Evolutionary conservation across 2,888 invertebrate genomes (phyloP).

Genomic region (Drosophila pseudotalamancana): DNA sequence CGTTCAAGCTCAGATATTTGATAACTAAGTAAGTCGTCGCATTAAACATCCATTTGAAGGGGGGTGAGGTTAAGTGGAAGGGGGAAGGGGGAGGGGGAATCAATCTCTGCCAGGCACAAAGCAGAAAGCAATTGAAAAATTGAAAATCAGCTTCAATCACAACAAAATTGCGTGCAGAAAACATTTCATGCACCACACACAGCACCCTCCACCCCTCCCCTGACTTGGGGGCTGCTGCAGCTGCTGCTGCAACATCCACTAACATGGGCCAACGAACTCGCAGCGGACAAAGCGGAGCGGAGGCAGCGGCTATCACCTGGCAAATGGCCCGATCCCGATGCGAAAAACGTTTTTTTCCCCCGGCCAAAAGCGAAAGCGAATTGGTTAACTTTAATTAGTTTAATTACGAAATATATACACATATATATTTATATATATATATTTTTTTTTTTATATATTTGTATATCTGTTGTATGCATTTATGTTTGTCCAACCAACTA

Average conservation of each 20-base stretch:
- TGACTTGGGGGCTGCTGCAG: no score
- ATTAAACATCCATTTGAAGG: constrained; percentile 5
- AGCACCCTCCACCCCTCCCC: no score
- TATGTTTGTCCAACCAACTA: not conserved
- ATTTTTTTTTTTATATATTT: no score
- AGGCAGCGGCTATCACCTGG: not conserved
- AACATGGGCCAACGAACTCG: constrained; percentile 50
- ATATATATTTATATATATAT: not conserved
- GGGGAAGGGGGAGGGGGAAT: constrained; percentile 1
- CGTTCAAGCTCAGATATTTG: not conserved
- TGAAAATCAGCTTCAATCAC: constrained; percentile 28
- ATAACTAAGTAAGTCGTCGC: not conserved
- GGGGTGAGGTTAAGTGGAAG: no score
- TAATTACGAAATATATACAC: constrained; percentile 54
- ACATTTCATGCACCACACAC: constrained; percentile 65
- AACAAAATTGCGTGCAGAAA: constrained; percentile 60
- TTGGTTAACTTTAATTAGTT: constrained; percentile 69
- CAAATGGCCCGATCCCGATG: constrained; percentile 35
- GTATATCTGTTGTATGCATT: not conserved
- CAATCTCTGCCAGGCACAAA: constrained; percentile 14
- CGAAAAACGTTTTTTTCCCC: not conserved
- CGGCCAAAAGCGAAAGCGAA: constrained; percentile 69
- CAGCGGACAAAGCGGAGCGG: constrained; percentile 24
- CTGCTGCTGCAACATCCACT: constrained; percentile 2
- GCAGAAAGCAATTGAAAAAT: constrained; percentile 9